phyloP scores from a whole-genome alignment of 2,797 vertebrate species.

The Dendrocincla fuliginosa region DNA sequence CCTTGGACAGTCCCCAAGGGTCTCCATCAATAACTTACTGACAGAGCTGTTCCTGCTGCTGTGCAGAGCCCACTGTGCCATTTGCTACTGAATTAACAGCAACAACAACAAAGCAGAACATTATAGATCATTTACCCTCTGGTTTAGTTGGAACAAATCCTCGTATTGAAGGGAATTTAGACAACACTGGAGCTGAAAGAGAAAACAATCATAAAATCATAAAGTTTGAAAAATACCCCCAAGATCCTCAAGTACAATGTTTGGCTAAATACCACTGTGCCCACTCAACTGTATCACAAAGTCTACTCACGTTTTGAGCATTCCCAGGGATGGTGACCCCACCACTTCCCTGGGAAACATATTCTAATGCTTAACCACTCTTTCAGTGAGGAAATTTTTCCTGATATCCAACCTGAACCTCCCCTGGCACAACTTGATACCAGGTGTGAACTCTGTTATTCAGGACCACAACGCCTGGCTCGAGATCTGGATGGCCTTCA shows the following conservation, averaged over 20 bases:
- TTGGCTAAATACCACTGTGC: rapidly evolving
- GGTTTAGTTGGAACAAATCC: conserved; percentile 28
- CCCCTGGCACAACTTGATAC: background rate
- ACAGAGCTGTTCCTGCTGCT: background rate
- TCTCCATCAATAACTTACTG: background rate
- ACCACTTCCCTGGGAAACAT: too few relatives aligned
- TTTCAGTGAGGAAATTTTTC: background rate
- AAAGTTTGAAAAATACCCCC: background rate
- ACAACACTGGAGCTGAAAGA: conserved; percentile 51
- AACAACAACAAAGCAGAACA: background rate
- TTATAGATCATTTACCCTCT: conserved; percentile 51
- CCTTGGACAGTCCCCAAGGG: background rate
- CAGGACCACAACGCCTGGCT: rapidly evolving
- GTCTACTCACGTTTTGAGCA: rapidly evolving
- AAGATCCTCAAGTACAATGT: background rate
- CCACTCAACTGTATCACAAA: rapidly evolving
- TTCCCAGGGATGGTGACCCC: background rate
- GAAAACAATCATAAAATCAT: background rate
- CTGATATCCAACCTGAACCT: background rate
- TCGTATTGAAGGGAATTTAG: conserved; percentile 60
- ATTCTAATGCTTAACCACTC: background rate
- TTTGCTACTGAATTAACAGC: background rate
- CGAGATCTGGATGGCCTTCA: rapidly evolving
- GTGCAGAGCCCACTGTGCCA: background rate
- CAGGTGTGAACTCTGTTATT: rapidly evolving